Conservation (phyloP, 64 coral and sea anemone genomes). For the Dendronephthya gigantea region DNA sequence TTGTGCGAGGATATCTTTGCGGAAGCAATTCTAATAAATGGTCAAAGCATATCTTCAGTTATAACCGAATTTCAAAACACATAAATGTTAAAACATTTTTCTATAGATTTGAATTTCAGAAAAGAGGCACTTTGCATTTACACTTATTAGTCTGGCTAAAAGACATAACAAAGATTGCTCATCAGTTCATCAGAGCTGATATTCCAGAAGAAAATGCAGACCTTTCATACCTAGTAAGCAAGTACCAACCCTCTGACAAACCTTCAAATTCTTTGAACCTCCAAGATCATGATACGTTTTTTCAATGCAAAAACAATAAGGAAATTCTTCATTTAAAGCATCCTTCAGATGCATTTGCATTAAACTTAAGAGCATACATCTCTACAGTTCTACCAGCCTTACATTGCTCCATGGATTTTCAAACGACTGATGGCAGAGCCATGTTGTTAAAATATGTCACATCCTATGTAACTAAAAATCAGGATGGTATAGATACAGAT, state of each 20-base stretch:
- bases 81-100: not conserved
- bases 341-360: not conserved
- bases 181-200: not conserved
- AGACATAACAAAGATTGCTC: not conserved
- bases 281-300: too few species aligned
- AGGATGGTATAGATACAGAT: not conserved
- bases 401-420: conserved; percentile 31
- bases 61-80: not conserved
- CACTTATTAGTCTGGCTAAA: not conserved
- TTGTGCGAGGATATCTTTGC: not conserved
- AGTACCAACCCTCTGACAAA: too few species aligned
- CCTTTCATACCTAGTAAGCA: not conserved
- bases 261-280: too few species aligned
- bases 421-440: not conserved
- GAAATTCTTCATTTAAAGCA: not conserved
- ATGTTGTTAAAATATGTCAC: conserved; percentile 35
- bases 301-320: too few species aligned
- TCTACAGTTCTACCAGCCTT: not conserved
- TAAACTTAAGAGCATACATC: conserved; percentile 28
- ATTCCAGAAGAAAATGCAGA: not conserved
- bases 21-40: not conserved
- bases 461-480: conserved; percentile 30
- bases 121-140: not conserved
- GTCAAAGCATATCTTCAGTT: not conserved
- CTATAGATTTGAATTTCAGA: not conserved